Conservation (phyloP, 2,888 invertebrate genomes). For the Chymomyza procnemis region DNA sequence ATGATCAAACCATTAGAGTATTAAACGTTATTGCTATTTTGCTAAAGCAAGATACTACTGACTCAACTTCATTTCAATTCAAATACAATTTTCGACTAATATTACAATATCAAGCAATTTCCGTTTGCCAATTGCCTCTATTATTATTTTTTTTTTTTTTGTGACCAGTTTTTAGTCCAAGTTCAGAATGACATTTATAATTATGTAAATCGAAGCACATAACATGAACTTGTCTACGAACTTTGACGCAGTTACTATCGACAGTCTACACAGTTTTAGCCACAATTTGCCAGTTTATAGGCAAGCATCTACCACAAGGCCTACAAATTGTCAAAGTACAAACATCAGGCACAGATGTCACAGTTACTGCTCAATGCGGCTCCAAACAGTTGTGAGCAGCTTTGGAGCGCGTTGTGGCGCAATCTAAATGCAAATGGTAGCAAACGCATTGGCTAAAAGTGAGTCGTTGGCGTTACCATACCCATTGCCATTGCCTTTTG, state of each 20-base stretch:
- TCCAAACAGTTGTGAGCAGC: background rate
- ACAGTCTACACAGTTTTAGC: background rate
- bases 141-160: background rate
- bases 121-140: background rate
- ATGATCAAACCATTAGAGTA: too few species aligned
- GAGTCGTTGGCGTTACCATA: slow-evolving; percentile 27
- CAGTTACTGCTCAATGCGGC: slow-evolving; percentile 17
- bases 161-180: slow-evolving; percentile 9
- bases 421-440: slow-evolving; percentile 71
- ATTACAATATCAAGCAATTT: background rate
- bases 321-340: slow-evolving; percentile 55
- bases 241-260: background rate
- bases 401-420: slow-evolving; percentile 32
- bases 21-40: too few species aligned
- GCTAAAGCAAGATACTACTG: too few species aligned
- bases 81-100: background rate
- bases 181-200: slow-evolving; percentile 48
- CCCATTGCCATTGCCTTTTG: background rate
- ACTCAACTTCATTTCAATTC: background rate
- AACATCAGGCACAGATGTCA: slow-evolving; percentile 62
- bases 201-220: slow-evolving; percentile 58
- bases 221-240: slow-evolving; percentile 41
- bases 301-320: slow-evolving; percentile 32
- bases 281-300: background rate
- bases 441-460: slow-evolving; percentile 40